phyloP scores from a whole-genome alignment of 2,888 invertebrate species.

The Agrochola lychnidis region DNA sequence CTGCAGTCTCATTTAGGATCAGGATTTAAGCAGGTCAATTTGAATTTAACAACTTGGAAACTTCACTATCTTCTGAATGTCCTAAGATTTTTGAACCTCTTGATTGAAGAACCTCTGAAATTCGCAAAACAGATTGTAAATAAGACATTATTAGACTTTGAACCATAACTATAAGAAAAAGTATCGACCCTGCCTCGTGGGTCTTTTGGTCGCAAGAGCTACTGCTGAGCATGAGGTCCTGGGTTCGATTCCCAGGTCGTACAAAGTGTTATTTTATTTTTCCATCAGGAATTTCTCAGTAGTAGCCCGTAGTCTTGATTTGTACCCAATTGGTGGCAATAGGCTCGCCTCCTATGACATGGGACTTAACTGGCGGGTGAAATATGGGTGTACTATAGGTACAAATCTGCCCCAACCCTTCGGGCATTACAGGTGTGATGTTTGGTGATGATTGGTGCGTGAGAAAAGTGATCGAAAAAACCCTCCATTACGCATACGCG shows the following conservation, averaged over 20 bases:
- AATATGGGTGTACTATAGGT: too few species aligned
- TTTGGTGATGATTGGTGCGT: slow-evolving; percentile 2
- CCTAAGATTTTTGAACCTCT: background rate
- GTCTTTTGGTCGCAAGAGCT: background rate
- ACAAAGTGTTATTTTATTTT: too few species aligned
- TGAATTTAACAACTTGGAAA: slow-evolving; percentile 8
- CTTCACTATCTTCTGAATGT: slow-evolving; percentile 38
- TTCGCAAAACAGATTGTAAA: slow-evolving; percentile 8
- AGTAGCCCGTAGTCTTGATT: too few species aligned
- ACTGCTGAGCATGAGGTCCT: too few species aligned
- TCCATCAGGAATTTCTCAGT: too few species aligned
- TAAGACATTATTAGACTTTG: slow-evolving; percentile 1
- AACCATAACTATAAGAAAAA: background rate
- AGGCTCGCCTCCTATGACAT: too few species aligned
- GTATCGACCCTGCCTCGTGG: background rate
- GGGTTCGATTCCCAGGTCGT: too few species aligned
- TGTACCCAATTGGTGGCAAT: too few species aligned
- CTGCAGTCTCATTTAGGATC: slow-evolving; percentile 31
- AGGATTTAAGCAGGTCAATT: slow-evolving; percentile 42
- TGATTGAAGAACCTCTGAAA: background rate
- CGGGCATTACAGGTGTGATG: too few species aligned
- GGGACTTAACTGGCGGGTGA: too few species aligned
- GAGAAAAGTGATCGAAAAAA: slow-evolving; percentile 38
- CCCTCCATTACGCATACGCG: slow-evolving; percentile 25
- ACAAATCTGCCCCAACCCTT: too few species aligned